Base-by-base conservation (phyloP, 2,888 invertebrate species). In the Physocephala rufipes region DNA sequence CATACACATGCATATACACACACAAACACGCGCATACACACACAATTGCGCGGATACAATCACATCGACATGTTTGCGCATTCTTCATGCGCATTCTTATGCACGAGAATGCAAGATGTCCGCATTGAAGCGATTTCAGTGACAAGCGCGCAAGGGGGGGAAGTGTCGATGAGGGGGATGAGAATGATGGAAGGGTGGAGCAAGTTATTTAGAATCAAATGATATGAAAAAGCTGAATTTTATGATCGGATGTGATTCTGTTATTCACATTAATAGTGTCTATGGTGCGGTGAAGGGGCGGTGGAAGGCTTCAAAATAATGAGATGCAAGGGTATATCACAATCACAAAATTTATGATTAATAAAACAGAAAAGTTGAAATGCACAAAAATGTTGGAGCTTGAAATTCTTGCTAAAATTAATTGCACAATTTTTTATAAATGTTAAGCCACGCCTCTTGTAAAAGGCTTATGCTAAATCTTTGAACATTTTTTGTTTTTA, bases 41-140 rank as follows among this genome's bases (percentile, higher is more conserved):
- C 58, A 58, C 53, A 21, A n/a, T 19, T 2, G 12, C 12, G 36
- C 36, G 4, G 5, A 9, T 36, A 36, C 36, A 36, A 36, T 9
- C 36, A 36, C 36, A 36, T 4, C 36, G 36, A 36, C 36, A 36
- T 9, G 53, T 12, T n/a, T 12, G 53, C 53, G 53, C 53, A n/a
- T n/a, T 19, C 53, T 53, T 24, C 53, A 53, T 53, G 53, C 53
- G 53, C 53, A 53, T 53, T 53, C 53, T 53, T 53, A 53, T 21
- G n/a, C 53, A 53, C 12, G 53, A 21, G 21, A 9, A 53, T 21
- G 53, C 19, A 19, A 19, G 53, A 53, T 21, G 53, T 21, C n/a
- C 19, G 53, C 19, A 36, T 36, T 36, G 36, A 36, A 36, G 36
- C 36, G 36, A 7, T 36, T 36, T 4, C 5, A 5, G 3, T n/a